Percentiles rank a stretch among this genome's conserved stretches.
These are phyloP conservation scores for Oreocharis arfaki DNA, from an alignment of 2,113 vertebrate species.

Conservation along the genomic window DNA sequence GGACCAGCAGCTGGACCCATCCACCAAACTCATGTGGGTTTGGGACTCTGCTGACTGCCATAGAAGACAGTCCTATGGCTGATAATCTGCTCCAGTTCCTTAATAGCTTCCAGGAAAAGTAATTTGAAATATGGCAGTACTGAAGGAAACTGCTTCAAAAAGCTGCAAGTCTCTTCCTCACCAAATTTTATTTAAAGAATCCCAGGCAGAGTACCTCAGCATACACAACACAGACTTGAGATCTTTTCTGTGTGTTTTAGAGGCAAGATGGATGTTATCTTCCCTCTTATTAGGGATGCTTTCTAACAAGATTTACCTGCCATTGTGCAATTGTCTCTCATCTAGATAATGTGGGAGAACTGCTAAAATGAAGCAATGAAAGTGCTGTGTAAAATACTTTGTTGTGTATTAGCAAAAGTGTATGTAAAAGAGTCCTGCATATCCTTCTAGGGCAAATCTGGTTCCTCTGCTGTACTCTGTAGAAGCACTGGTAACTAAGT, in stretches of 20 bases:
- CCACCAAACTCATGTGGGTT: neutral
- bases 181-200: neutral
- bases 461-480: accelerated
- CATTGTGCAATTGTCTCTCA: neutral
- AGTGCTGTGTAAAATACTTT: neutral
- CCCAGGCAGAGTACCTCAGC: neutral
- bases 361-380: neutral
- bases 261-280: neutral
- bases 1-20: neutral
- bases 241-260: neutral
- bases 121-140: neutral
- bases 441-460: neutral
- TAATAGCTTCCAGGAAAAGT: neutral
- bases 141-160: neutral
- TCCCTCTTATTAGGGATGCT: neutral
- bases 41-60: neutral
- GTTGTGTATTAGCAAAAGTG: neutral
- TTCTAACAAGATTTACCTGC: neutral
- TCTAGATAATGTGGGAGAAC: neutral
- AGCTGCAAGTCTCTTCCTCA: neutral
- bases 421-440: neutral
- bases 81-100: neutral
- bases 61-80: neutral
- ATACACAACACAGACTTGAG: neutral
- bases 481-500: neutral